Conservation (phyloP, 2,113 vertebrate species). For the Melanocharis versteri region DNA sequence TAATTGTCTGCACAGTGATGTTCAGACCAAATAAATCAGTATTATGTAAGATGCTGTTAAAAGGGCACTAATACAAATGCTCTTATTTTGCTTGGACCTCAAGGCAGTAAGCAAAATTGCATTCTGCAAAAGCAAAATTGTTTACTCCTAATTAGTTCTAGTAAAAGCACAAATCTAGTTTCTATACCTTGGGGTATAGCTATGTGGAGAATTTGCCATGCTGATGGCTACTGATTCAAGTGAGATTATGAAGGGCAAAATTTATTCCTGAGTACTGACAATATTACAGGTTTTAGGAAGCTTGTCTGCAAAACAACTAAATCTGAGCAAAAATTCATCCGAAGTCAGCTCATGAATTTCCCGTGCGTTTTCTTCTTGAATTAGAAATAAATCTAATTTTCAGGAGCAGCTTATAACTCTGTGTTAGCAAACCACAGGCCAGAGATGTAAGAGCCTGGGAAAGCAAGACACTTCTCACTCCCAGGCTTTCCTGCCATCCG, state of each 20-base stretch:
- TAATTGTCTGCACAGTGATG: neutral
- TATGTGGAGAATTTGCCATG: neutral
- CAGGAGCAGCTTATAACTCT: neutral
- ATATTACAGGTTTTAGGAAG: neutral
- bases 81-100: neutral
- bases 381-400: neutral
- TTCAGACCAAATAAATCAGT: neutral
- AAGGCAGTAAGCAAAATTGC: neutral
- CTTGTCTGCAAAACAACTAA: neutral
- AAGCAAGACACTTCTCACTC: neutral
- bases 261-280: neutral
- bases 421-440: neutral
- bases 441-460: neutral
- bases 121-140: neutral
- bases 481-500: neutral
- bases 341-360: neutral
- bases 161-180: neutral
- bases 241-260: neutral
- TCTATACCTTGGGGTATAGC: neutral
- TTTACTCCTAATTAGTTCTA: neutral
- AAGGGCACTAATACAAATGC: neutral
- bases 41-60: neutral
- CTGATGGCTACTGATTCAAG: neutral
- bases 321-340: neutral
- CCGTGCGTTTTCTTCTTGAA: neutral